Percentiles rank a stretch among this genome's conserved stretches.
Conservation (phyloP, 2,113 vertebrate genomes). For the Vidua macroura region DNA sequence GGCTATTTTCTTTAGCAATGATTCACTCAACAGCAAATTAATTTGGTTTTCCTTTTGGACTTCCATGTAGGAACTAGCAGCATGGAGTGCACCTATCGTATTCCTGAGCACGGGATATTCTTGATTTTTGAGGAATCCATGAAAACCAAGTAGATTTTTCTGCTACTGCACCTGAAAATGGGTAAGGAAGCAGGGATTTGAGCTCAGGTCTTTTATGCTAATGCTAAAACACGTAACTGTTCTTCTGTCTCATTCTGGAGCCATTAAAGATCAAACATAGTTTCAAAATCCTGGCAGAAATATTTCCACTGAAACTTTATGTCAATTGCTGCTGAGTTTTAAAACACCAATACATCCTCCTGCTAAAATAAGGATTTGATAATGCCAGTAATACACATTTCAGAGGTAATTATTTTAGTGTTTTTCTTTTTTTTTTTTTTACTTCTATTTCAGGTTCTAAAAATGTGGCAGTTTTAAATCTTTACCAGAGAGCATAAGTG, state of each 20-base stretch:
- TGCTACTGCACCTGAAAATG: background rate
- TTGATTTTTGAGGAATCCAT: background rate
- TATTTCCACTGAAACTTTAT: constrained; percentile 36
- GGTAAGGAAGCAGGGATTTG: background rate
- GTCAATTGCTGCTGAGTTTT: constrained; percentile 23
- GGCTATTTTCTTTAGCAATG: background rate
- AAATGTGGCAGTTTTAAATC: constrained; percentile 18
- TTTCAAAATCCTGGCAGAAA: constrained; percentile 25
- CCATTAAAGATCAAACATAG: background rate
- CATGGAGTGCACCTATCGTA: rapidly evolving
- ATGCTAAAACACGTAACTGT: background rate
- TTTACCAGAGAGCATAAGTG: constrained; percentile 30
- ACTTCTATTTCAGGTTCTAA: constrained; percentile 8
- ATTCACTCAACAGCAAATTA: background rate
- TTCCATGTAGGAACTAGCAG: background rate
- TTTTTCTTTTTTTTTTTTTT: background rate
- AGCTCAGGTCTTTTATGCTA: background rate
- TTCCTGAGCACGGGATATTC: background rate
- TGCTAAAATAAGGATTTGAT: constrained; percentile 33
- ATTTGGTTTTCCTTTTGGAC: background rate
- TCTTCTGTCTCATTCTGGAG: background rate
- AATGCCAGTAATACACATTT: background rate
- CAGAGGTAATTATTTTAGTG: constrained; percentile 40
- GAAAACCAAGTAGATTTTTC: background rate
- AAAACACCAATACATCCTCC: background rate